Conservation (phyloP, 2,113 vertebrate species). For the Oceanites oceanicus region DNA sequence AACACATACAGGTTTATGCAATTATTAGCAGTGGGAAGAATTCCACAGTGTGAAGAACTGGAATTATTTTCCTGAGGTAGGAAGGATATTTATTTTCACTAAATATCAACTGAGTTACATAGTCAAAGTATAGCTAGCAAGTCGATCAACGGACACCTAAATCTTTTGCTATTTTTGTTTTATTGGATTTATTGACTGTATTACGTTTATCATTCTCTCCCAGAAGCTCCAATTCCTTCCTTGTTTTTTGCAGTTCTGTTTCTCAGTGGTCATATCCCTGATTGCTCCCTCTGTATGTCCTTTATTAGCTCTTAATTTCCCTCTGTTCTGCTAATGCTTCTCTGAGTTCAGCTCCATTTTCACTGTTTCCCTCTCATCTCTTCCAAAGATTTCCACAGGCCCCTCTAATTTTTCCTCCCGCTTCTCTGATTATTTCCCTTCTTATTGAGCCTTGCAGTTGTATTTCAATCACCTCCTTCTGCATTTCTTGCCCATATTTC, state of each 20-base stretch:
- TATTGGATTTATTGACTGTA: background rate
- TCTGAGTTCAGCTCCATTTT: background rate
- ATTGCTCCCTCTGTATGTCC: background rate
- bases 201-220: background rate
- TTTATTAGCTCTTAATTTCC: background rate
- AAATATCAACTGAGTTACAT: background rate
- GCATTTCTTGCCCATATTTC: background rate
- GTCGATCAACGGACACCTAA: background rate
- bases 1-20: background rate
- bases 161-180: background rate
- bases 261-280: background rate
- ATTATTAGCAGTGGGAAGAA: background rate
- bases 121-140: background rate
- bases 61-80: background rate
- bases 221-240: background rate
- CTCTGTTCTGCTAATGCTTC: background rate
- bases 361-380: background rate
- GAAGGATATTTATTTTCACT: background rate
- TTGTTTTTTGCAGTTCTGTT: background rate
- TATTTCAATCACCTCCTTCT: background rate
- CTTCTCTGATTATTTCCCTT: background rate
- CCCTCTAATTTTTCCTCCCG: background rate
- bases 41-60: background rate
- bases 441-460: background rate
- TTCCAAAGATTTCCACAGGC: background rate